phyloP scores from a whole-genome alignment of 2,888 invertebrate species.

The Apotomis capreana region DNA sequence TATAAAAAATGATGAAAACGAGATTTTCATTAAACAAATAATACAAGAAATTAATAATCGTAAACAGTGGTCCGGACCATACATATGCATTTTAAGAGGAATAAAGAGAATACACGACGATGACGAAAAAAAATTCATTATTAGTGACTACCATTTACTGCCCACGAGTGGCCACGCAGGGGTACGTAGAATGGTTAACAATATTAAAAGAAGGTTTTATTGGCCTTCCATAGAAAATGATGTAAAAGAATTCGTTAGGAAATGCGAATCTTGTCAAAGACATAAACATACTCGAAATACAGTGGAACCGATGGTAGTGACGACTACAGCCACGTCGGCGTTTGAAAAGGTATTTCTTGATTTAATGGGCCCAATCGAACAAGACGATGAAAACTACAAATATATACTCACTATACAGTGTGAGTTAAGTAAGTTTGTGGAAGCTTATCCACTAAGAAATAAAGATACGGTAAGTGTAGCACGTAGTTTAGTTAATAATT shows the following conservation, averaged over 20 bases:
- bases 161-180: slow-evolving; percentile 36
- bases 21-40: background rate
- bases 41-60: slow-evolving; percentile 34
- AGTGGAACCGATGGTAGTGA: slow-evolving; percentile 2
- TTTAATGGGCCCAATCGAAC: background rate
- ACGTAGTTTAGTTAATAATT: background rate
- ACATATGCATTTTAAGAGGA: slow-evolving; percentile 52
- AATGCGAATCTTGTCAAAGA: slow-evolving; percentile 2
- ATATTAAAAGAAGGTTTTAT: slow-evolving; percentile 1
- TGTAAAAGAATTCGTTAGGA: background rate
- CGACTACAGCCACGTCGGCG: background rate
- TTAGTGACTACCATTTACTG: slow-evolving; percentile 29
- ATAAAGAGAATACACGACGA: background rate
- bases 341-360: slow-evolving; percentile 11
- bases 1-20: slow-evolving; percentile 13
- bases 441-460: background rate
- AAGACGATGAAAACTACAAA: background rate
- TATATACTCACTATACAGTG: slow-evolving; percentile 2
- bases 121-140: background rate
- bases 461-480: background rate
- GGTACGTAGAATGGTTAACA: slow-evolving; percentile 23
- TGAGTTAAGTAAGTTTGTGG: background rate
- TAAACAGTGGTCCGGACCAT: slow-evolving; percentile 43
- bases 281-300: background rate
- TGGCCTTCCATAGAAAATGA: slow-evolving; percentile 2